Base-by-base conservation (phyloP, 2,888 invertebrate genomes). In the Tortrix viridana region DNA sequence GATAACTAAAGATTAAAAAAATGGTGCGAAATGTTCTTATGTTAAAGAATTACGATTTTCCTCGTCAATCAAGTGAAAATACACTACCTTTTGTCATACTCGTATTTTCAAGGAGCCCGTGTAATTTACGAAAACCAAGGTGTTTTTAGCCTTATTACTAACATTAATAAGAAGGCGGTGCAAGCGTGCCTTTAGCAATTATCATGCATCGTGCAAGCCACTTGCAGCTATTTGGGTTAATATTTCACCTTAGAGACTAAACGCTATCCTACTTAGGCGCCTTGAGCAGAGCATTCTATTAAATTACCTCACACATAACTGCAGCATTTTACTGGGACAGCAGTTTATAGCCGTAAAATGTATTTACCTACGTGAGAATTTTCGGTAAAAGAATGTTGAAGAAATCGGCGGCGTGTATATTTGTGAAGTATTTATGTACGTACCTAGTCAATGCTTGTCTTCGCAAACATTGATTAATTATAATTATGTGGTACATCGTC, bases 171-270 rank as follows among this genome's bases (percentile, higher is more conserved):
- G 22, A n/a, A 20, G 32, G 44, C 60, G 48, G 56, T 54, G 61
- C 76, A 63, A 53, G 75, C 77, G 76, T 78, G 80, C 73, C 70
- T 65, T 50, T 69, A 70, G 76, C 79, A 79, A 82, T 83, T 82
- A 78, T 72, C 69, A 73, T 78, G 76, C 77, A 78, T 71, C 74
- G 67, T 54, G 50, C 71, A 69, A 72, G 68, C 70, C 72, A 74
- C 72, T 79, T 72, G 67, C 63, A 73, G 75, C 73, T 80, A 85
- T 84, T 80, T 74, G 75, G 80, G 83, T 81, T 82, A 82, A 84
- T 82, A 79, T 80, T 77, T 79, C 69, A 71, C 75, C 75, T 80
- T 76, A 78, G 75, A 71, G 71, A 70, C 69, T 70, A 69, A 70
- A 72, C 73, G 67, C 69, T 71, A 70, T 74, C 71, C 63, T 61